Evolutionary conservation across 2,113 vertebrate species (phyloP).

Genomic region (Pica pica): DNA sequence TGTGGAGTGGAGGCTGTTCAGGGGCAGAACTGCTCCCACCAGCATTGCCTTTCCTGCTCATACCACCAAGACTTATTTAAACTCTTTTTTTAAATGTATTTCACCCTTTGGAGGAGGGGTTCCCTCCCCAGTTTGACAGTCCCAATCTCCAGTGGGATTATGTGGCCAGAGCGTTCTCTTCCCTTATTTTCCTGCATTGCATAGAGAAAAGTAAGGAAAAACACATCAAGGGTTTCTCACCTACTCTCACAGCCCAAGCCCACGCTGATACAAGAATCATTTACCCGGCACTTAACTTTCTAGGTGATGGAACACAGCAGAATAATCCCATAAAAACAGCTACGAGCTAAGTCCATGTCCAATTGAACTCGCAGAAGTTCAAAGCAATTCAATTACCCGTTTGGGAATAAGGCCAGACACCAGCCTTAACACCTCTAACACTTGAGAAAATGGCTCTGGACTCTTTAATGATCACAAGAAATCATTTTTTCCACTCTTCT

Average conservation of each 20-base stretch:
- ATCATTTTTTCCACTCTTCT: constrained; percentile 1
- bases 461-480: constrained; percentile 24
- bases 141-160: background rate
- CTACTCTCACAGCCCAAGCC: background rate
- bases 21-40: background rate
- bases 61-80: background rate
- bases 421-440: constrained; percentile 35
- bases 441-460: constrained; percentile 44
- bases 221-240: background rate
- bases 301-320: constrained; percentile 3
- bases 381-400: constrained; percentile 53
- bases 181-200: background rate
- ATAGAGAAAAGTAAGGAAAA: background rate
- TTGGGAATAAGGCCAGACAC: constrained; percentile 54
- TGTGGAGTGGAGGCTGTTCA: background rate
- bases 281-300: background rate
- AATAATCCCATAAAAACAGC: constrained; percentile 25
- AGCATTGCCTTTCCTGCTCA: background rate
- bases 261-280: background rate
- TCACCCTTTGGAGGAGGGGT: background rate
- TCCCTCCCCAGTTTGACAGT: background rate
- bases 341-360: background rate
- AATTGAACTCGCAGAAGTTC: constrained; percentile 38
- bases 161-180: fast-evolving
- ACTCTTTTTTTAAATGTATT: background rate